Evolutionary conservation across 2,797 vertebrate species (phyloP), one percentile per base, ranked within the genome.

Genomic region (Bovichtus diacanthus): DNA sequence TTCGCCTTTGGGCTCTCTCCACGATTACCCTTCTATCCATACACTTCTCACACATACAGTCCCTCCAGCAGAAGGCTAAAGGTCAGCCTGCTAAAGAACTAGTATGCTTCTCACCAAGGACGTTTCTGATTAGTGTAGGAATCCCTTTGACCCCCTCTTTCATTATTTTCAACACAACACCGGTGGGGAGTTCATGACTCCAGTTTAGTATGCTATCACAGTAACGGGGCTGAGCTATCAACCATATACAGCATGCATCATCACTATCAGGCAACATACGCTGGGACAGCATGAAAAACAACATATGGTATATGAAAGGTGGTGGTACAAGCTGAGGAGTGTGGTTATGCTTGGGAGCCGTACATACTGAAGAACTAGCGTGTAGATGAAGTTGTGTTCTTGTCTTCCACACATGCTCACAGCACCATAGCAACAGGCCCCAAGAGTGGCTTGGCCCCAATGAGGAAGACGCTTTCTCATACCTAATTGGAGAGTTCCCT

Each of bases 381-480:
- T 80, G 41, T 78, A n/a, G 60, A 79, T 75, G 59, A 83, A 85
- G 74, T 71, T 69, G 72, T 82, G 61, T 50, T 76, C 43, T 41
- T 65, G 72, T 70, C 62, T 79, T 69, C 31, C 58, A 49, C 80
- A 81, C 54, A 66, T 56, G 74, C 59, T 81, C 34, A 38, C 27
- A 62, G 83, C 72, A 5, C 88, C 90, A 92, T 93, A 83, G 92
- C 86, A 93, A 94, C 92, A 86, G 74, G 84, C 90, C 85, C 82
- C 81, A 62, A 50, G 88, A 91, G 83, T 81, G 74, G 73, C 69
- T 66, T 16, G 27, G 81, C 56, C 86, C 81, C 80, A 67, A 54
- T 2, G 58, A 90, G 86, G 80, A 86, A 70, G 73, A 74, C 15
- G 62, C 44, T 84, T 78, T 76, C 31, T 34, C 10, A 9, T 60